Base-by-base conservation (phyloP, 2,797 vertebrate genomes). In the Margarornis squamiger region DNA sequence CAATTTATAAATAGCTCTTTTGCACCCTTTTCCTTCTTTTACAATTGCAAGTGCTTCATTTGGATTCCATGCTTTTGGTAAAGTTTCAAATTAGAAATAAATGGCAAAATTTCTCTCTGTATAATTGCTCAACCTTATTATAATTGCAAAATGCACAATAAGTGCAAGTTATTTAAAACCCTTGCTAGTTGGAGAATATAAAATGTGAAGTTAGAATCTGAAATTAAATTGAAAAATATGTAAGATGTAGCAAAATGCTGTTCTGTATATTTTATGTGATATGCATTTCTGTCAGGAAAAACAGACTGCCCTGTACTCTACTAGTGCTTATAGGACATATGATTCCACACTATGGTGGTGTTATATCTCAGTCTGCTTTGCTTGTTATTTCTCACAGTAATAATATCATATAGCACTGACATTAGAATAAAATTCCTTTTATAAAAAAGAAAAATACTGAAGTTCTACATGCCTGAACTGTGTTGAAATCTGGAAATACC, bases 121-220 rank as follows among this genome's bases (percentile, higher is more conserved):
- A 46, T 93, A 93, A 94, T 82, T 85, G 54, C 10, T 14, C 38
- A 77, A 58, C 29, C 63, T 87, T 82, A 95, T 95, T 96, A 82
- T 85, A 95, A 92, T 92, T 93, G 75, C 62, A 93, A 94, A 92
- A 68, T 58, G 63, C 36, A 68, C 39, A 92, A 58, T 89, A 93
- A 96, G 43, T 61, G 46, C 65, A 66, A 92, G 55, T 61, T 93
- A 89, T 91, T 94, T 89, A 82, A 96, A 94, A 77, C 15, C 7
- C 17, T 67, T 82, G 24, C 18, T 82, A 68, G 45, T 36, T 80
- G 75, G 24, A 89, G 81, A 88, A 68, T 59, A 48, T 68, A 87
- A 94, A 94, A 87, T 62, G 10, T 54, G 61, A 82, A 74, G 22
- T 32, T 55, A 62, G 26, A 87, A 52, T 51, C 9, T 74, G 54